These are phyloP conservation scores for Noctuana brunneofusca DNA, from an alignment of 2,888 invertebrate genomes.

Conservation along the genomic window DNA sequence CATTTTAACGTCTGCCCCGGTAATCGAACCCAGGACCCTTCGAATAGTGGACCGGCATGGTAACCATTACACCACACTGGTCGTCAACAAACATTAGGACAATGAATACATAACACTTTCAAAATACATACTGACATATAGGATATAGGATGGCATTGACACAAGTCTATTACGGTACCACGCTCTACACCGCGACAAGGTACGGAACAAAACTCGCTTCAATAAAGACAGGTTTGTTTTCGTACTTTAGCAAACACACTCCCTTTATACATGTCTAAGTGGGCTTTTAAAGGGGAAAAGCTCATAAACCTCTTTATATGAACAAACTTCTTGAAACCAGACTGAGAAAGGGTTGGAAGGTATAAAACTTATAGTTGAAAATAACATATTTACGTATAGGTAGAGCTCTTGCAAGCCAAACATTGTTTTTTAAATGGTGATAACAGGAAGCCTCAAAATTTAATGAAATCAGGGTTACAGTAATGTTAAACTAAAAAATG, in stretches of 20 bases:
- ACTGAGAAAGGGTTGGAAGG: slow-evolving; percentile 6
- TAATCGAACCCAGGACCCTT: too few relatives aligned
- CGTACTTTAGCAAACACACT: slow-evolving; percentile 15
- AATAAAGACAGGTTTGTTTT: slow-evolving; percentile 23
- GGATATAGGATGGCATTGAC: not conserved
- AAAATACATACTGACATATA: too few relatives aligned
- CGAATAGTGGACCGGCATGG: too few relatives aligned
- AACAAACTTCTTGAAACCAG: slow-evolving; percentile 17
- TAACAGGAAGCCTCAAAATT: too few relatives aligned
- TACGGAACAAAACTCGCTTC: slow-evolving; percentile 7
- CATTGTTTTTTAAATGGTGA: too few relatives aligned
- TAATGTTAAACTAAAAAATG: too few relatives aligned
- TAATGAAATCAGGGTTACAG: too few relatives aligned
- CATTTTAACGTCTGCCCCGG: too few relatives aligned
- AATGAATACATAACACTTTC: too few relatives aligned
- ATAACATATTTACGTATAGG: not conserved
- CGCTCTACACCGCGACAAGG: not conserved
- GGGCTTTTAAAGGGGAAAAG: slow-evolving; percentile 22
- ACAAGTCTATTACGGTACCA: not conserved
- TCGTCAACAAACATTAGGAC: too few relatives aligned
- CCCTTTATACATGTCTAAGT: slow-evolving; percentile 26
- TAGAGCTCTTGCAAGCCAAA: not conserved
- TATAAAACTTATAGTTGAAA: not conserved
- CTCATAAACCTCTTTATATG: slow-evolving; percentile 21
- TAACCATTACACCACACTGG: too few relatives aligned